Percentiles rank a stretch among this genome's conserved stretches.
Conservation (phyloP, 1,140 invertebrate genomes). For the Sycophaga agraensis region DNA sequence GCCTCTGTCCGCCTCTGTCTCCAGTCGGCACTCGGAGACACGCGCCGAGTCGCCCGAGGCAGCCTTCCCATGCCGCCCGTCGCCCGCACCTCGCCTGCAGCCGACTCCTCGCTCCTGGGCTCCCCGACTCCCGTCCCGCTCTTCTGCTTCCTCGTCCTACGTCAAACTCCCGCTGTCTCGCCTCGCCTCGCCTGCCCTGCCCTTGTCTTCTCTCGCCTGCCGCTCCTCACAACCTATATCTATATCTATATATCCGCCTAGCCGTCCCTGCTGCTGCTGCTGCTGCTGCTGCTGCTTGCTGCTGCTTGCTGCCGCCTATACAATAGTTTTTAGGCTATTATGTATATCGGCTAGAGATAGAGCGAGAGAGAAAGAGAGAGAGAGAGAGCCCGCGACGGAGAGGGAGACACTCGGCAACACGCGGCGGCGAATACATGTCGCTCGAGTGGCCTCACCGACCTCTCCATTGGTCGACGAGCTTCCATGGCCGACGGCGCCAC, state of each 20-base stretch:
- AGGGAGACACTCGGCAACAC: slow-evolving; percentile 14
- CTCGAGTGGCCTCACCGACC: not conserved
- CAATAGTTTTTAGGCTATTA: slow-evolving; percentile 13
- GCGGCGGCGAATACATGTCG: not conserved
- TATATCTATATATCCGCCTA: not conserved
- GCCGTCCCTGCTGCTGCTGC: not conserved
- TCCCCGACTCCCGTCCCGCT: no score
- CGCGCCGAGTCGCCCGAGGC: no score
- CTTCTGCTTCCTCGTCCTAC: not conserved
- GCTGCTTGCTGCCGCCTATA: not conserved
- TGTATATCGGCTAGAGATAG: not conserved
- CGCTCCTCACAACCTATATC: not conserved
- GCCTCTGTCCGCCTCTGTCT: no score
- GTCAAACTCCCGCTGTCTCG: not conserved
- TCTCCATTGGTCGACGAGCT: not conserved
- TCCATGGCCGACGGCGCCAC: not conserved
- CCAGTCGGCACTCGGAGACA: no score
- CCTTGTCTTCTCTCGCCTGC: not conserved
- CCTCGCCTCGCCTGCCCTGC: not conserved
- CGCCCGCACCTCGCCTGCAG: no score
- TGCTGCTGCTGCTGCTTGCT: no score
- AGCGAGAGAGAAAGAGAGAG: no score
- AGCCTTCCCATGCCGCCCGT: no score
- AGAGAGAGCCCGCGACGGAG: no score
- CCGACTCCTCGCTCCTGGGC: not conserved